Conservation (phyloP, 2,888 invertebrate species). For the Tenthredo mesomela region DNA sequence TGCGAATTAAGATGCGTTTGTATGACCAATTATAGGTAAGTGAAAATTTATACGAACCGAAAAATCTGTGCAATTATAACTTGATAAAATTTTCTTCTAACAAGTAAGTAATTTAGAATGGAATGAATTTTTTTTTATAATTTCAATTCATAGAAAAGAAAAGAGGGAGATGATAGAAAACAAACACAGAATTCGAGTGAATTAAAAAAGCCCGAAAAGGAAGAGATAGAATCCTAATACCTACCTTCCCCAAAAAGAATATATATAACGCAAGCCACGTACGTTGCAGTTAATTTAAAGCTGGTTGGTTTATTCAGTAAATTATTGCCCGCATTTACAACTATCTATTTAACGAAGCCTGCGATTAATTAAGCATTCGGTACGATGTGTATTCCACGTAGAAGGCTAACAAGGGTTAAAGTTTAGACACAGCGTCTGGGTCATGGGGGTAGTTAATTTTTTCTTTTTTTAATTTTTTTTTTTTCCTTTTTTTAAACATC, state of each 20-base stretch:
- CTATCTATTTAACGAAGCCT: slow-evolving; percentile 47
- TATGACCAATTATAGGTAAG: not conserved
- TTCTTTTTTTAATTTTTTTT: not conserved
- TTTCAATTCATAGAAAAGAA: not conserved
- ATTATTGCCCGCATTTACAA: slow-evolving; percentile 37
- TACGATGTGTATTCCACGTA: slow-evolving; percentile 30
- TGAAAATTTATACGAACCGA: not conserved
- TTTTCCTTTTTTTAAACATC: not conserved
- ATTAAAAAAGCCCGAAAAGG: not conserved
- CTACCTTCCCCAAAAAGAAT: not conserved
- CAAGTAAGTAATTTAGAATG: not conserved
- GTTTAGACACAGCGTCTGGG: not conserved
- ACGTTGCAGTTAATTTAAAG: slow-evolving; percentile 32
- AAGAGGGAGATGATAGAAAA: not conserved
- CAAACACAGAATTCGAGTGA: not conserved
- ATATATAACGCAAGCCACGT: not conserved
- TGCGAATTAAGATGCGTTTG: not conserved
- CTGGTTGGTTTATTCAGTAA: slow-evolving; percentile 41
- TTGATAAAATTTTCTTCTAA: not conserved
- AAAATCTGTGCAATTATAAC: not conserved
- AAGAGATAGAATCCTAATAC: not conserved
- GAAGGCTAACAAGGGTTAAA: slow-evolving; percentile 18
- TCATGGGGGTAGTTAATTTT: not conserved
- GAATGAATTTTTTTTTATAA: not conserved
- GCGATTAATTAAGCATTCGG: slow-evolving; percentile 30